Percentiles rank a stretch among this genome's conserved stretches.
These are phyloP conservation scores for Sciurus vulgaris DNA, from an alignment of 2,797 vertebrate genomes.

Conservation along the genomic window DNA sequence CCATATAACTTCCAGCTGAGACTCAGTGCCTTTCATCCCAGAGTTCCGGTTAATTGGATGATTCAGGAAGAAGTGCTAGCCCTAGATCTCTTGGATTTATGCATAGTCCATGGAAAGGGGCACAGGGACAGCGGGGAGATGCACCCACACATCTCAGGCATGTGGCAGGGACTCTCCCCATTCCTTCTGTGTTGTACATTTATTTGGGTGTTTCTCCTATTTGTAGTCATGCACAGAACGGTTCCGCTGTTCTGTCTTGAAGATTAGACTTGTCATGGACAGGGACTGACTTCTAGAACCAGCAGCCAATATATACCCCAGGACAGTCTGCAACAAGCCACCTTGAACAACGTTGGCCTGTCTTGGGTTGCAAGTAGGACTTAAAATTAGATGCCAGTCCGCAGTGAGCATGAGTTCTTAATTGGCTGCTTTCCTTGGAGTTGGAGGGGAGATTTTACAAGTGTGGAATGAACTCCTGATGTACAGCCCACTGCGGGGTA, in stretches of 20 bases:
- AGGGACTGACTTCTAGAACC: conserved; percentile 2
- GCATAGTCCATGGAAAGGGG: neutral
- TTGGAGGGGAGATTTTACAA: neutral
- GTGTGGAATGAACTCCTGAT: conserved; percentile 57
- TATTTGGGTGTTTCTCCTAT: neutral
- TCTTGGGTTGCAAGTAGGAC: neutral
- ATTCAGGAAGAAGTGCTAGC: neutral
- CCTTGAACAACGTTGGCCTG: conserved; percentile 3
- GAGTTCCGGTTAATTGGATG: neutral
- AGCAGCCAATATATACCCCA: neutral
- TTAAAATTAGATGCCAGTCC: conserved; percentile 40
- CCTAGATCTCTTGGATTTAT: neutral
- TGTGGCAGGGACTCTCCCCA: neutral
- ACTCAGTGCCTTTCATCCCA: neutral
- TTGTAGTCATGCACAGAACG: neutral
- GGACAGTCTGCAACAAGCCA: neutral
- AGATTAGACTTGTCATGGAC: conserved; percentile 10
- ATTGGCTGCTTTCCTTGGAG: neutral
- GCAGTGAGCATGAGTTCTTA: neutral
- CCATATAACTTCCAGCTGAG: neutral
- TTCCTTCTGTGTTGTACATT: neutral
- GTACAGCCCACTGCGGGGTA: neutral
- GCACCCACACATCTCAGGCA: neutral
- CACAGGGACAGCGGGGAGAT: too few species aligned
- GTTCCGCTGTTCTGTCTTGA: neutral